A percentile compares a stretch with the other conserved stretches of the same genome.
phyloP scores from a whole-genome alignment of 2,888 invertebrate genomes.

The Andrena hattorfiana region DNA sequence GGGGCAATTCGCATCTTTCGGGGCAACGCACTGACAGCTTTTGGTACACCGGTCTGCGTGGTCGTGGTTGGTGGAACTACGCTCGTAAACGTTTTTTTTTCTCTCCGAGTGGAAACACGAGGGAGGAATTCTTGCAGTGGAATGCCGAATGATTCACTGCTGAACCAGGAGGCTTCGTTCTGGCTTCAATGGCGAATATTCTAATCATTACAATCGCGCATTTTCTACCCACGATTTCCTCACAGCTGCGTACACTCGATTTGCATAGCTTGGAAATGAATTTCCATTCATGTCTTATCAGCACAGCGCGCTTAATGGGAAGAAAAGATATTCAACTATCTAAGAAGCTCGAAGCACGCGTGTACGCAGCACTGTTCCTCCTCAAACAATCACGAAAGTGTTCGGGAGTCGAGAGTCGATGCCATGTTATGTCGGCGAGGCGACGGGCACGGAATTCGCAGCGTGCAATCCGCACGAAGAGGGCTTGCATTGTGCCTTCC shows the following conservation, averaged over 20 bases:
- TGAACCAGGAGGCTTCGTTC: neutral
- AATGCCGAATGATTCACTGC: neutral
- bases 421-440: constrained; percentile 38
- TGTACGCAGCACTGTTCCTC: neutral
- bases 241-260: neutral
- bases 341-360: neutral
- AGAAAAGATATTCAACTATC: constrained; percentile 2
- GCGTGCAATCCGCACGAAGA: constrained; percentile 18
- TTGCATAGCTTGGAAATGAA: neutral
- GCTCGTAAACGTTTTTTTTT: neutral
- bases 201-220: neutral
- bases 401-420: constrained; percentile 18
- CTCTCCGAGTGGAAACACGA: neutral
- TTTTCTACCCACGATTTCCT: neutral
- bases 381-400: constrained; percentile 27
- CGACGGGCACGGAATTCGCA: constrained; percentile 61
- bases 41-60: neutral
- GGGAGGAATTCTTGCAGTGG: neutral
- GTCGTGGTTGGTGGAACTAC: neutral
- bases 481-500: constrained; percentile 45
- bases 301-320: neutral
- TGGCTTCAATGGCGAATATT: constrained; percentile 2
- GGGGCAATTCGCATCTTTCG: constrained; percentile 9
- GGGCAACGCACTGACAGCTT: constrained; percentile 22
- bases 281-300: neutral